A percentile compares a stretch with the other conserved stretches of the same genome.
phyloP scores from a whole-genome alignment of 1,140 invertebrate genomes.

The Sipha flava region DNA sequence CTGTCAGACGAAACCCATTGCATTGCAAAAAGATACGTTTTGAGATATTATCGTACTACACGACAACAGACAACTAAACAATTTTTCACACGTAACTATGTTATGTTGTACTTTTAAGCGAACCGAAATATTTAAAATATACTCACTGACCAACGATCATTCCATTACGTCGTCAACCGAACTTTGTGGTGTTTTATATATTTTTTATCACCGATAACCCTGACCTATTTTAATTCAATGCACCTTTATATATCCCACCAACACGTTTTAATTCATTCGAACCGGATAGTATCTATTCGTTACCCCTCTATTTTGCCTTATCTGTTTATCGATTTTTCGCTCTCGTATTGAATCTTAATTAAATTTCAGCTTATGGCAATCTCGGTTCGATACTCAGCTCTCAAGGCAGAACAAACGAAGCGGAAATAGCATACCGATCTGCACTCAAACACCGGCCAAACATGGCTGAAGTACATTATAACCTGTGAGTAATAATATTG shows the following conservation, averaged over 20 bases:
- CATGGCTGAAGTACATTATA: constrained; percentile 94
- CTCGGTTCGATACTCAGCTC: constrained; percentile 81
- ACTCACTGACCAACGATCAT: neutral
- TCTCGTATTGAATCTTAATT: constrained; percentile 34
- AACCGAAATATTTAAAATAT: neutral
- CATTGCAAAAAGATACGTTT: neutral
- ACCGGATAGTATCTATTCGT: neutral
- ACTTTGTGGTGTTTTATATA: neutral
- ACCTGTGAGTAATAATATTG: constrained; percentile 76
- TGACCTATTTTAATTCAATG: neutral
- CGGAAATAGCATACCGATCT: constrained; percentile 74
- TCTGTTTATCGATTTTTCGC: neutral
- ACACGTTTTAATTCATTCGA: neutral
- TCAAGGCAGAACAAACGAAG: constrained; percentile 70
- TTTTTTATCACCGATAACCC: neutral
- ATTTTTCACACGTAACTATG: neutral
- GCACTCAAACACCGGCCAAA: constrained; percentile 78
- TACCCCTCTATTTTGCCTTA: neutral
- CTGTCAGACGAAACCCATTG: neutral
- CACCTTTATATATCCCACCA: too few species aligned
- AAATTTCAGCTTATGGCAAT: constrained; percentile 77
- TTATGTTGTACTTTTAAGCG: neutral
- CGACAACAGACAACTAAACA: neutral
- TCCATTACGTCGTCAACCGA: neutral
- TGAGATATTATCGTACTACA: neutral